A percentile compares a stretch with the other conserved stretches of the same genome.
phyloP scores from a whole-genome alignment of 2,888 invertebrate genomes.

The Mamestra brassicae region DNA sequence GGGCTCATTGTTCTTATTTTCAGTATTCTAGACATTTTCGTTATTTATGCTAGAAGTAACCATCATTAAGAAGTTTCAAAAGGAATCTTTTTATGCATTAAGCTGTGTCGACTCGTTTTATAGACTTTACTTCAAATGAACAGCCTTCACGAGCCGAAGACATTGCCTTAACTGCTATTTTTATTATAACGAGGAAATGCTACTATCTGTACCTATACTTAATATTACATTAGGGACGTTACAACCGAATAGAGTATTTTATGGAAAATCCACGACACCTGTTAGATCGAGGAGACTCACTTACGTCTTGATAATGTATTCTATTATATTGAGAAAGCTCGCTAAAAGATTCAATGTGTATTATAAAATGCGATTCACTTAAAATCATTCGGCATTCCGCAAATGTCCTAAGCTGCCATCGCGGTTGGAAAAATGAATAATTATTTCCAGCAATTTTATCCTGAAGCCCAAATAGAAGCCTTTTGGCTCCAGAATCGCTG shows the following conservation, averaged over 20 bases:
- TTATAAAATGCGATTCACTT: not conserved
- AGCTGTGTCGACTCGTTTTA: not conserved
- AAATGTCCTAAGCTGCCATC: no score
- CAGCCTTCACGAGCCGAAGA: constrained; percentile 46
- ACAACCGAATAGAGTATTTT: constrained; percentile 31
- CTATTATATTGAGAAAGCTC: not conserved
- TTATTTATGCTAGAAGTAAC: not conserved
- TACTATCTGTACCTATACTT: constrained; percentile 49
- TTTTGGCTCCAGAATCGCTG: not conserved
- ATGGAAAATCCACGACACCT: constrained; percentile 25
- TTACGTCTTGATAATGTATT: constrained; percentile 5
- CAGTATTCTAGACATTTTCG: not conserved
- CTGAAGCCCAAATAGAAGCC: not conserved
- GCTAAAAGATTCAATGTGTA: not conserved
- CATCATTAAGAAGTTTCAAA: not conserved
- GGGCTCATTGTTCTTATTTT: not conserved
- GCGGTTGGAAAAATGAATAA: no score
- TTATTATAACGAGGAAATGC: constrained; percentile 46
- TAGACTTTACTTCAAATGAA: constrained; percentile 32
- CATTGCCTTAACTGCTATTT: constrained; percentile 51
- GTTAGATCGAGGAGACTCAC: constrained; percentile 1
- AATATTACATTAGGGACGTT: constrained; percentile 57
- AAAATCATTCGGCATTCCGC: no score
- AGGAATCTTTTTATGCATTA: not conserved
- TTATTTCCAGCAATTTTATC: not conserved